These are phyloP conservation scores for Prinia subflava DNA, from an alignment of 2,113 vertebrate genomes.

Conservation along the genomic window DNA sequence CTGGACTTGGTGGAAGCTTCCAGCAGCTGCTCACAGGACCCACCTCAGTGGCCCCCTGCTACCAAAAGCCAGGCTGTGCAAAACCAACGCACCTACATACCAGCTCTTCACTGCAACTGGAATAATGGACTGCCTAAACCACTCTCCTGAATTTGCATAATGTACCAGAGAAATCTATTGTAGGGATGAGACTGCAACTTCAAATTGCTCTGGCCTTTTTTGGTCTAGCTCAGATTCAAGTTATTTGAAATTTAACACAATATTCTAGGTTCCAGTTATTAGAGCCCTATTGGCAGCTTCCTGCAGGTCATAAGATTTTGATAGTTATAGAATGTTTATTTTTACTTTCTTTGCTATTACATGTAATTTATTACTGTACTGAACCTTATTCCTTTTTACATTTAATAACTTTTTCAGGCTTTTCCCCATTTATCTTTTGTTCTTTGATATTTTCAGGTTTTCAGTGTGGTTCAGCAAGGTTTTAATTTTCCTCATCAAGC, in stretches of 20 bases:
- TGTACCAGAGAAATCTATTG: not conserved
- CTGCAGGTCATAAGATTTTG: not conserved
- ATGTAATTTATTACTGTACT: not conserved
- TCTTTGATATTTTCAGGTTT: constrained; percentile 44
- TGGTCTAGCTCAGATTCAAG: not conserved
- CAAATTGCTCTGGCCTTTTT: not conserved
- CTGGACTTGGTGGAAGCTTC: not conserved
- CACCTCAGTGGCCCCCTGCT: not conserved
- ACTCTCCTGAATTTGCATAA: not conserved
- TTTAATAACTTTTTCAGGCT: constrained; percentile 26
- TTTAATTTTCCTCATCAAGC: constrained; percentile 58
- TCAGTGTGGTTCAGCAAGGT: constrained; percentile 1
- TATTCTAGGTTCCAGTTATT: not conserved
- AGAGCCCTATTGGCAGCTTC: not conserved
- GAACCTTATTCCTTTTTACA: constrained; percentile 11
- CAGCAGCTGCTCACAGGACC: not conserved
- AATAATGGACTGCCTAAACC: not conserved
- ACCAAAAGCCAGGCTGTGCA: not conserved
- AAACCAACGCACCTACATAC: not conserved
- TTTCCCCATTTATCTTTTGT: constrained; percentile 30
- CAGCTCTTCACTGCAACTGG: not conserved
- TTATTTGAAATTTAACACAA: not conserved
- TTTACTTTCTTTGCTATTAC: not conserved
- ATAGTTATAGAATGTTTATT: not conserved
- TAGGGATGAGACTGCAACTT: not conserved